Base-by-base conservation (phyloP, 2,888 invertebrate species). In the Drosophila prostipennis region DNA sequence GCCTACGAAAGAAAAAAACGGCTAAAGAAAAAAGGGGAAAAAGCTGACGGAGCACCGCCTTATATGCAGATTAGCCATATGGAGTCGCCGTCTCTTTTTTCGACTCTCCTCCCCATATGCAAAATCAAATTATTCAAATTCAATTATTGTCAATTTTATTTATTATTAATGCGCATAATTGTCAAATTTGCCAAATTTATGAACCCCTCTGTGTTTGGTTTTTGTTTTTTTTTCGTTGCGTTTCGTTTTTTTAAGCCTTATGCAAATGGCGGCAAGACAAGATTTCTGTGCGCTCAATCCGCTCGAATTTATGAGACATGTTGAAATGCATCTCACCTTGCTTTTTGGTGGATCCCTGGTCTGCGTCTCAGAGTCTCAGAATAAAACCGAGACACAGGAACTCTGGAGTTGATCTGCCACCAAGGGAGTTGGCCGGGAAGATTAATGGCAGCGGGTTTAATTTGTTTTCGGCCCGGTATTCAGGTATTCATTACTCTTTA, bases 161-260 rank as follows among this genome's bases (percentile, higher is more conserved):
- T 90, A 91, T 90, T 91, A 91, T 90, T 91, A 91, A 91, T 86
- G 89, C 89, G 91, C 91, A 91, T 91, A 91, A 91, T 91, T 91
- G 91, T 91, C 91, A 91, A 91, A 91, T 91, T 91, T 90, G 89
- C 63, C 88, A 89, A 90, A 90, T 90, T 90, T 90, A 90, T 90
- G 87, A 78, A 81, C 73, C 76, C 75, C 70, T 73, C 39, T 29
- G 29, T 29, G 26, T 26, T 26, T 26, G 26, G n/a, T 7, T 29
- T 37, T 32, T 10, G 6, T 26, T 8, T 32, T n/a, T n/a, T n/a
- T n/a, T 19, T 19, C 19, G 19, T 19, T 19, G 19, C 2, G n/a
- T n/a, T n/a, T n/a, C n/a, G n/a, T 19, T 34, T 13, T 59, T 10
- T 37, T 26, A 13, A 49, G 63, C 37, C 71, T 76, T 85, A 81